phyloP scores from a whole-genome alignment of 2,888 invertebrate genomes.

The Lymantria dispar region DNA sequence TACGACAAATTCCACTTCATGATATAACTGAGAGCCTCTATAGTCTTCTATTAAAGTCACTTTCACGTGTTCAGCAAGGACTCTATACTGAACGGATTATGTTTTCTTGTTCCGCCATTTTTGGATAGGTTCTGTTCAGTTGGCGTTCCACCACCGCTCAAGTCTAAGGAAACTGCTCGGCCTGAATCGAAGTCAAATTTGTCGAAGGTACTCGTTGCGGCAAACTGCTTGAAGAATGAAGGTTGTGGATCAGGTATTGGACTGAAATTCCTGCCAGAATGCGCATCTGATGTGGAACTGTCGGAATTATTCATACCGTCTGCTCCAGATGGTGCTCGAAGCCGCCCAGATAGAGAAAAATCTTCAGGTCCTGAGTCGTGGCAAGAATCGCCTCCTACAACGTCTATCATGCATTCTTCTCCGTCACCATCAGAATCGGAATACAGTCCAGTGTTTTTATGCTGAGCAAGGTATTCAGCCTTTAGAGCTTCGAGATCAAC shows the following conservation, averaged over 20 bases:
- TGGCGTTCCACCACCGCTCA: constrained; percentile 64
- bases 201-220: constrained; percentile 63
- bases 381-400: constrained; percentile 91
- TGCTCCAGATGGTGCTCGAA: constrained; percentile 81
- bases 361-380: constrained; percentile 85
- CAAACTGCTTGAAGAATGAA: constrained; percentile 73
- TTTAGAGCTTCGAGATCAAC: constrained; percentile 93
- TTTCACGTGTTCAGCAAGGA: constrained; percentile 89
- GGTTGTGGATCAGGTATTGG: constrained; percentile 73
- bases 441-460: constrained; percentile 83
- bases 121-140: constrained; percentile 75
- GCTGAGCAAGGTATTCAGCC: constrained; percentile 92
- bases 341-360: constrained; percentile 82
- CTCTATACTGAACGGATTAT: constrained; percentile 95
- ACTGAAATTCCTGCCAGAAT: constrained; percentile 72
- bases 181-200: constrained; percentile 78
- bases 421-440: constrained; percentile 84
- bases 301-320: constrained; percentile 84
- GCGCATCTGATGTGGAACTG: constrained; percentile 76
- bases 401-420: constrained; percentile 90
- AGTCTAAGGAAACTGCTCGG: constrained; percentile 76
- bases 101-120: constrained; percentile 83
- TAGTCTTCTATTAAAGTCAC: constrained; percentile 52
- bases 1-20: constrained; percentile 43
- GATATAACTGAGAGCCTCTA: constrained; percentile 57